Conservation (phyloP, 2,113 vertebrate genomes). For the Emydocephalus ijimae region DNA sequence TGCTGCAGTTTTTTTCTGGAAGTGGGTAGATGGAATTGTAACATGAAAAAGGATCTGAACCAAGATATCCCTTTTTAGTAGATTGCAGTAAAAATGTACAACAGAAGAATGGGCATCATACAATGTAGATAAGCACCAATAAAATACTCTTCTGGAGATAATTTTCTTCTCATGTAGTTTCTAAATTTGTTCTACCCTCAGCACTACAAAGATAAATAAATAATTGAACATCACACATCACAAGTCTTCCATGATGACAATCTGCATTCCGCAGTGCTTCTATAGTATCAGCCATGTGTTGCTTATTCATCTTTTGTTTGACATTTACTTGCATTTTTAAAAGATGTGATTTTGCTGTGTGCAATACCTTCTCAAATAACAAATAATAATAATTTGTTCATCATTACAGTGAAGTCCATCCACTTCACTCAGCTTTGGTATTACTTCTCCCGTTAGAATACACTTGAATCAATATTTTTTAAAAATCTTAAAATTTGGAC, state of each 20-base stretch:
- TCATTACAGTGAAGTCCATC: background rate
- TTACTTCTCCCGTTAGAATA: background rate
- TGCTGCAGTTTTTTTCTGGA: background rate
- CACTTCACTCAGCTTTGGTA: background rate
- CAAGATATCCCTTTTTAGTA: conserved; percentile 2
- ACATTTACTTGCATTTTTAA: background rate
- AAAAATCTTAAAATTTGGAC: background rate
- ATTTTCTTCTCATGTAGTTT: background rate
- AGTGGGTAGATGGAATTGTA: background rate
- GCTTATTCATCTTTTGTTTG: background rate
- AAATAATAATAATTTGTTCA: background rate
- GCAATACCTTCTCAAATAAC: background rate
- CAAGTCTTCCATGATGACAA: background rate
- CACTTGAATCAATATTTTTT: background rate
- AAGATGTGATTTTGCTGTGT: background rate
- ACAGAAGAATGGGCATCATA: conserved; percentile 22
- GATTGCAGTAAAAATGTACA: background rate
- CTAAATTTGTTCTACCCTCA: conserved; percentile 1
- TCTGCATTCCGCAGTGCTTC: background rate
- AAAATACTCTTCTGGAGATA: conserved; percentile 15
- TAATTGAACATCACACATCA: background rate
- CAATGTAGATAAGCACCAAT: conserved; percentile 23
- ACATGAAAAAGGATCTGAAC: background rate
- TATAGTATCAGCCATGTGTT: background rate
- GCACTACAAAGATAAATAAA: conserved; percentile 18